A percentile compares a stretch with the other conserved stretches of the same genome.
Evolutionary conservation across 2,113 vertebrate species (phyloP).

Genomic region (Nesogale talazaci): DNA sequence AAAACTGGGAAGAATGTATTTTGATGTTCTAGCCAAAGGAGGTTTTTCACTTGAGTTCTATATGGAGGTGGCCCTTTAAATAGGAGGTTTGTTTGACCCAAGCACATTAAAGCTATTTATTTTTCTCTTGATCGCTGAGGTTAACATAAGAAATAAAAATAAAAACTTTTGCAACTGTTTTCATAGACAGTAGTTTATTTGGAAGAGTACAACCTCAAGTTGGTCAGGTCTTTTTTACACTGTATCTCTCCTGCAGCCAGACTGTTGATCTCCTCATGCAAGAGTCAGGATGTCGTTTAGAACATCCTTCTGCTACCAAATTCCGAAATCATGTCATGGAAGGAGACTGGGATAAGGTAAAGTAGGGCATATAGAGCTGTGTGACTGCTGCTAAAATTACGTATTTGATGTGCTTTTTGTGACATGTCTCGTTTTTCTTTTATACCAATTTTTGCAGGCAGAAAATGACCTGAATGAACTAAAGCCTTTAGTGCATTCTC

Average conservation of each 20-base stretch:
- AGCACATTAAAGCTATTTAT: constrained; percentile 38
- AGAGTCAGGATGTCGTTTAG: constrained; percentile 99
- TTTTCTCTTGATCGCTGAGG: constrained; percentile 49
- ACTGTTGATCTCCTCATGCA: constrained; percentile 99
- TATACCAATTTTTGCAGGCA: constrained; percentile 90
- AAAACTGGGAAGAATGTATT: constrained; percentile 57
- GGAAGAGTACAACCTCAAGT: constrained; percentile 81
- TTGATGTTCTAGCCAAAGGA: constrained; percentile 72
- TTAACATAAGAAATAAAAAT: constrained; percentile 36
- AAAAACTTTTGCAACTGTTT: constrained; percentile 74
- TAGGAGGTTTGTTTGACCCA: constrained; percentile 42
- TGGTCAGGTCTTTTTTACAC: constrained; percentile 89
- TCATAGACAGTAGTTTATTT: constrained; percentile 80
- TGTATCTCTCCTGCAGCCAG: constrained; percentile 95
- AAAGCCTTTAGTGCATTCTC: constrained; percentile 98
- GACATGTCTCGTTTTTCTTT: constrained; percentile 80
- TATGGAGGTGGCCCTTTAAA: constrained; percentile 63
- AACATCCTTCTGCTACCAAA: constrained; percentile 98
- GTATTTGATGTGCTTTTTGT: constrained; percentile 77
- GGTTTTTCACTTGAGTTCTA: constrained; percentile 68
- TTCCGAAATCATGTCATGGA: constrained; percentile 99
- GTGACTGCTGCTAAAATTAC: constrained; percentile 84
- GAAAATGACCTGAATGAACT: constrained; percentile 99
- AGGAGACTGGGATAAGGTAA: constrained; percentile 99
- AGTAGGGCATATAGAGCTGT: constrained; percentile 87